Evolutionary conservation across 1,140 invertebrate species (phyloP).

Genomic region (Formica exsecta): DNA sequence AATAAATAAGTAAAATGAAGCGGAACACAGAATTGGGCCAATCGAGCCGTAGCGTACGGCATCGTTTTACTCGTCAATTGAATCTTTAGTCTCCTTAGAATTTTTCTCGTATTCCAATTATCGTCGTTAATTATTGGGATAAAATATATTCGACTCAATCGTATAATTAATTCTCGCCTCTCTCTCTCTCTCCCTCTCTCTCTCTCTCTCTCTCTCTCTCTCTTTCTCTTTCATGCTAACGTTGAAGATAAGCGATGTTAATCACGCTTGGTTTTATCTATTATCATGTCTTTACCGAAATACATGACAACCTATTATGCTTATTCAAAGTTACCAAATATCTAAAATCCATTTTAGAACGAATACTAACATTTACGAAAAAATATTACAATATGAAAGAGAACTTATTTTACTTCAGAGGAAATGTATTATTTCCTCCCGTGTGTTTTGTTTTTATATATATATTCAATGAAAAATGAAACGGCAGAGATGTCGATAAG

Average conservation of each 20-base stretch:
- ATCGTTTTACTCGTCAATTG: conserved; percentile 78
- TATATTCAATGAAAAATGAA: conserved; percentile 22
- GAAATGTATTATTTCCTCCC: neutral
- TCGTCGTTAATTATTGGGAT: conserved; percentile 79
- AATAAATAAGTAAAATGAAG: conserved; percentile 46
- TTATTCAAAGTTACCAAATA: conserved; percentile 46
- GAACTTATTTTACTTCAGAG: conserved; percentile 3
- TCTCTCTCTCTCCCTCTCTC: too few relatives aligned
- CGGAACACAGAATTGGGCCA: conserved; percentile 55
- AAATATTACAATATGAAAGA: neutral
- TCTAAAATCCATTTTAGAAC: conserved; percentile 19
- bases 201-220: too few relatives aligned
- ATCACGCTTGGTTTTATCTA: conserved; percentile 38
- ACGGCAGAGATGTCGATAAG: neutral
- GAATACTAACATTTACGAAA: neutral
- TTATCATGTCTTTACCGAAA: conserved; percentile 1
- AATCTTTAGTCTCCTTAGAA: conserved; percentile 71
- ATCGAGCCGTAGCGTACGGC: conserved; percentile 36
- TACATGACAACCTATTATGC: conserved; percentile 14
- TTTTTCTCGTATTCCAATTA: conserved; percentile 66
- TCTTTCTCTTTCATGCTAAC: neutral
- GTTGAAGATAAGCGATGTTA: conserved; percentile 29
- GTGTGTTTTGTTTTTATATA: neutral
- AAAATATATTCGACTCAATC: conserved; percentile 12
- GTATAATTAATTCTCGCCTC: conserved; percentile 33